Conservation (phyloP, 2,113 vertebrate species). For the Phrynosoma platyrhinos region DNA sequence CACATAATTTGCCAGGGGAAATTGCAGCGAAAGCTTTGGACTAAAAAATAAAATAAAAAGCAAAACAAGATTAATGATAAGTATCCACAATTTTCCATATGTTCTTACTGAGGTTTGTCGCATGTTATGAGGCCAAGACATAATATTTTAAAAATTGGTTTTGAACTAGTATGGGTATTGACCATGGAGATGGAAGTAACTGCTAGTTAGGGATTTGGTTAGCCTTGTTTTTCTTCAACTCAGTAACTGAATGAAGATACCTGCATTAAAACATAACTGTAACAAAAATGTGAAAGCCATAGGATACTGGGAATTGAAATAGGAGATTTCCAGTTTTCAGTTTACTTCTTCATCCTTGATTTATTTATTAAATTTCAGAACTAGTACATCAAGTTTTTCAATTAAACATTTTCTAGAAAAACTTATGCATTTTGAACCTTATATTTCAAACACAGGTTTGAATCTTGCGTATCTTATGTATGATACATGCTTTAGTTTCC, state of each 20-base stretch:
- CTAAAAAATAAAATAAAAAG: neutral
- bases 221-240: neutral
- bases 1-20: neutral
- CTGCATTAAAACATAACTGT: neutral
- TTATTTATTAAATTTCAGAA: neutral
- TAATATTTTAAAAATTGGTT: neutral
- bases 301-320: neutral
- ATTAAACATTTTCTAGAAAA: neutral
- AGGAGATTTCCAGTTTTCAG: neutral
- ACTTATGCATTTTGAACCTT: neutral
- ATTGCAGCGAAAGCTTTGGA: neutral
- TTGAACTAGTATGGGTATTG: neutral
- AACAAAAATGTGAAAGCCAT: neutral
- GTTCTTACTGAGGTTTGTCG: neutral
- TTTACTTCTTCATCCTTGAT: neutral
- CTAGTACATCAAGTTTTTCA: neutral
- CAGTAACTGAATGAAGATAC: neutral
- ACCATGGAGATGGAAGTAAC: rapidly evolving
- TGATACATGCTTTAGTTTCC: neutral
- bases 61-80: too few species aligned
- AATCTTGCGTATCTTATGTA: neutral
- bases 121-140: neutral
- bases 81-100: neutral
- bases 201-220: neutral
- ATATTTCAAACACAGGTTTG: neutral